Evolutionary conservation across 2,113 vertebrate genomes (phyloP), one percentile per base, ranked within the genome.

Genomic region (Saccopteryx bilineata): DNA sequence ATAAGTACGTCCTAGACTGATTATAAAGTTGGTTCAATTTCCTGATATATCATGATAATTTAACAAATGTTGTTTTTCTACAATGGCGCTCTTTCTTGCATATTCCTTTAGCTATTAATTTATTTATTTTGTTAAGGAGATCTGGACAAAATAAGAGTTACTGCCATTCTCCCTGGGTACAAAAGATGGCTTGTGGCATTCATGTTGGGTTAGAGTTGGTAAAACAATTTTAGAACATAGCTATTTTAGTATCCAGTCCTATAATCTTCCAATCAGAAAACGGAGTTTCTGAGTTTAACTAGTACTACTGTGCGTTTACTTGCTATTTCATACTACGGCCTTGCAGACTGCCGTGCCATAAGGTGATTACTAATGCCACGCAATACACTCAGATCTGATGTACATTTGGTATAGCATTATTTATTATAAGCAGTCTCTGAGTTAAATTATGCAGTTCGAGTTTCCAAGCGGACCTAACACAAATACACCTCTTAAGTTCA

Each of bases 1-100:
- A 74, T 79, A 90, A 95, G 87, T 75, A 50, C 71, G 60, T 96
- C 96, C 95, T 96, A 95, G 95, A 95, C 74, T 89, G 83, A 91
- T 82, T 93, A 91, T 75, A 74, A 76, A 91, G 69, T 90, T 84
- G 81, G 90, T 90, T 88, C 54, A n/a, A 84, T 84, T 95, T 95
- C 87, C 75, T 52, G 86, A 97, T 74, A 60, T 19, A 96, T 91
- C 89, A 60, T 78, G 68, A 82, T 52, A 91, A 96, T 84, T 95
- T 91, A 96, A 91, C 48, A 76, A 81, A 96, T 85, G 79, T 1
- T 75, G 71, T 80, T 95, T 88, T 75, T 65, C 80, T 79, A 93
- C 82, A 93, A 84, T 69, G 82, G 14, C 21, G 21, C 71, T 90
- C 96, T 95, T 96, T 96, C 82, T 86, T 84, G 17, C 0, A 26